Base-by-base conservation (phyloP, 2,113 vertebrate genomes). In the Corythoichthys intestinalis region DNA sequence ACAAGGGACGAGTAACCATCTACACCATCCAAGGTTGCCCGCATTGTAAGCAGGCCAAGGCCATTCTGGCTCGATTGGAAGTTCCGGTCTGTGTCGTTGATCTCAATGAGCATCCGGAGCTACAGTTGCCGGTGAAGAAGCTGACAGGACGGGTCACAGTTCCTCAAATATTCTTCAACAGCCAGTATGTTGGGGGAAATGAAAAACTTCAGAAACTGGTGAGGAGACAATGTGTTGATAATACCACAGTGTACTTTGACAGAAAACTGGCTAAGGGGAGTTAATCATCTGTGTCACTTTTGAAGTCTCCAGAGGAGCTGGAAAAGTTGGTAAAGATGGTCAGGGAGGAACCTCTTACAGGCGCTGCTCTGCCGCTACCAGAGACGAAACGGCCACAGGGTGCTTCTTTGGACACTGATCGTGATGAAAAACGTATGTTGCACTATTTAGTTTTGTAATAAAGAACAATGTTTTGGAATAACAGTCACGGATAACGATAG, bases 161-260 rank as follows among this genome's bases (percentile, higher is more conserved):
- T 38, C 92, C 93, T 15, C 93, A 93, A 78, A 92, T 93, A 73
- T 93, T 91, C 81, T 93, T 93, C 44, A 93, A 93, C 80, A 85
- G 56, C 49, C 6, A 91, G 46, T 87, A 92, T 20, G 66, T 93
- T 0, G 91, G 92, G 15, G 90, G 91, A 52, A 91, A 88, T 0
- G 87, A 92, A 2, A 87, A 91, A 61, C 81, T 93, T 28, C 84
- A 90, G 75, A 91, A 90, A 72, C 11, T 93, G 88, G 92, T 93
- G 71, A 86, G 39, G 34, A 59, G 6, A 68, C 50, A 39, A 4
- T 38, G 20, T 1, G 20, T 28, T 60, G 35, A 41, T 38, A 35
- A 14, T 35, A 65, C 52, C 11, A 66, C 15, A 28, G 8, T 39
- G 57, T 6, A 44, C 67, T 28, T n/a, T 37, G 10, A 12, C 67